Evolutionary conservation across 2,113 vertebrate species (phyloP).

Genomic region (Cottus gobio): DNA sequence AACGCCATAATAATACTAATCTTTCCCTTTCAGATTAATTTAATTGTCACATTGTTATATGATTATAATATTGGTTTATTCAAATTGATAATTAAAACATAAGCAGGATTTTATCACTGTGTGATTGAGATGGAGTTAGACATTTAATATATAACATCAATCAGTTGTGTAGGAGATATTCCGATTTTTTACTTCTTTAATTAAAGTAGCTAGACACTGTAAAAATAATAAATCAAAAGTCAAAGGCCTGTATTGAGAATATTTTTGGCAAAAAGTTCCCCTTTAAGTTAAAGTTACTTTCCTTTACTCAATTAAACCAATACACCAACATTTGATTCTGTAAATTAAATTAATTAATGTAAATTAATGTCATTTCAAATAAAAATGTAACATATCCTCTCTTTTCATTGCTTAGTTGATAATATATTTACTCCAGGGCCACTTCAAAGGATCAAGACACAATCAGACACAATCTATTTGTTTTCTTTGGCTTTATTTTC

Average conservation of each 20-base stretch:
- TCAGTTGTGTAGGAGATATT: neutral
- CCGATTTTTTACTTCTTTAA: neutral
- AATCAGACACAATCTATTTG: neutral
- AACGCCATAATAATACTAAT: neutral
- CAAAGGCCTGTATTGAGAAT: neutral
- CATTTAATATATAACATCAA: neutral
- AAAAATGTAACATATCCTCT: neutral
- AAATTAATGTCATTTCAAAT: neutral
- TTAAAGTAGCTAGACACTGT: neutral
- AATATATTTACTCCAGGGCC: neutral
- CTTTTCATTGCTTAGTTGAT: neutral
- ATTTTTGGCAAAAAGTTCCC: neutral
- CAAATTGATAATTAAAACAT: neutral
- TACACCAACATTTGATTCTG: neutral
- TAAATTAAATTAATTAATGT: no score
- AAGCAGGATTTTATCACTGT: neutral
- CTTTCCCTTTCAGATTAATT: no score
- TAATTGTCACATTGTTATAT: neutral
- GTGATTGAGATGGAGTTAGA: no score
- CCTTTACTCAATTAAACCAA: neutral
- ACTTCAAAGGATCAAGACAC: neutral
- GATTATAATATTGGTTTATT: neutral
- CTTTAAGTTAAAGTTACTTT: neutral
- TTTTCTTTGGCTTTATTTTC: neutral
- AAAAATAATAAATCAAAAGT: neutral